Evolutionary conservation across 92 coral and sea anemone species (phyloP).

Genomic region (Heteractis magnifica): DNA sequence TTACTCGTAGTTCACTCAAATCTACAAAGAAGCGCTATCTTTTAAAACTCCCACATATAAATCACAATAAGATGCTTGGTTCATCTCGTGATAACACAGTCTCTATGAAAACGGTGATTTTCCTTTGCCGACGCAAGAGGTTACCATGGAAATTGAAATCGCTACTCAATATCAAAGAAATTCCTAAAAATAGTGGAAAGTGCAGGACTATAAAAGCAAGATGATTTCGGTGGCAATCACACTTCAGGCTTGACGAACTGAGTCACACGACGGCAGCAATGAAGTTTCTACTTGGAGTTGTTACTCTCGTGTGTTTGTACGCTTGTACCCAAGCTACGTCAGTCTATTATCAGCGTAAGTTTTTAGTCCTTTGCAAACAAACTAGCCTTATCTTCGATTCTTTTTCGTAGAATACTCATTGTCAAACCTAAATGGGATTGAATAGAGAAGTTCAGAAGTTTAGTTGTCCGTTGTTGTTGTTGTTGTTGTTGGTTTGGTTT

Average conservation of each 20-base stretch:
- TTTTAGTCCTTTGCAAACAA: neutral
- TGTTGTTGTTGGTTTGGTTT: neutral
- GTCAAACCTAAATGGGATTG: no score
- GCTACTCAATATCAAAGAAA: neutral
- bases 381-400: neutral
- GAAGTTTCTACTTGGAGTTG: constrained; percentile 9
- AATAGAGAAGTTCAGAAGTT: no score
- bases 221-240: neutral
- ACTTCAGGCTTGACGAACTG: constrained; percentile 12
- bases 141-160: constrained; percentile 6
- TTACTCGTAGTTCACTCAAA: no score
- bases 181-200: neutral
- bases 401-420: neutral
- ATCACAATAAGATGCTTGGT: neutral
- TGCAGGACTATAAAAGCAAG: constrained; percentile 10
- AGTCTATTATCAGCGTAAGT: constrained; percentile 5
- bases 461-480: neutral
- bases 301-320: constrained; percentile 19
- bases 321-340: neutral
- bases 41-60: neutral
- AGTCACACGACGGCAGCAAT: constrained; percentile 8
- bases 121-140: neutral
- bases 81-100: neutral
- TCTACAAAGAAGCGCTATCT: no score
- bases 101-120: neutral